Base-by-base conservation (phyloP, 2,888 invertebrate species). In the Octodonta nipae region DNA sequence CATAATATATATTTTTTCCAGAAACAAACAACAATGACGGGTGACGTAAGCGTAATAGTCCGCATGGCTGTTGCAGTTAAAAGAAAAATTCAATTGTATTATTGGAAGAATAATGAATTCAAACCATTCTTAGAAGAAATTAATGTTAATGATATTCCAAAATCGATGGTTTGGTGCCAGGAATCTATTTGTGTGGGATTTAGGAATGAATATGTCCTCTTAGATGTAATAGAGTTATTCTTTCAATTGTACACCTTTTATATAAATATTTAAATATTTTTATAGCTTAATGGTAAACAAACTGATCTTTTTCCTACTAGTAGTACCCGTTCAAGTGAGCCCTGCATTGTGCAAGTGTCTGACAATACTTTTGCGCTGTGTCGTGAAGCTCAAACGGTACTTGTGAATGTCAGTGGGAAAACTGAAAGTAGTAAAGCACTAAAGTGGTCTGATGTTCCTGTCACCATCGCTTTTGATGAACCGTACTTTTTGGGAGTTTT, bases 401-500 rank as follows among this genome's bases (percentile, higher is more conserved):
- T 91, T 3, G 79, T 92, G 34, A 81, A 89, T 56, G 75, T 79
- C 13, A 71, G 71, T 25, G 78, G 79, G 13, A 67, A 71, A 45
- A 70, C 79, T 29, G 72, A 75, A 35, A 74, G 68, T 56, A 78
- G 72, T 56, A 73, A 79, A 57, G 76, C 79, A 13, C 67, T 85
- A 2, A 78, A 77, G 52, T 88, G 87, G 87, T 70, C 74, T 3
- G 84, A 85, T 51, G 70, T 78, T 13, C 86, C 88, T 6, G 60
- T 73, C 36, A 72, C 71, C 37, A 66, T 80, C 42, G 89, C 80
- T 15, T 89, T 91, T 78, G 92, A 96, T 61, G 81, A 86, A 49
- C 96, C 96, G 0, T 98, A 86, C 60, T 69, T 89, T 12, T 64
- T 96, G 34, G 91, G 88, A 4, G 68, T 95, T 28, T 66, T 89